A percentile compares a stretch with the other conserved stretches of the same genome.
phyloP scores from a whole-genome alignment of 2,888 invertebrate species.

The Gymnosoma rotundatum region DNA sequence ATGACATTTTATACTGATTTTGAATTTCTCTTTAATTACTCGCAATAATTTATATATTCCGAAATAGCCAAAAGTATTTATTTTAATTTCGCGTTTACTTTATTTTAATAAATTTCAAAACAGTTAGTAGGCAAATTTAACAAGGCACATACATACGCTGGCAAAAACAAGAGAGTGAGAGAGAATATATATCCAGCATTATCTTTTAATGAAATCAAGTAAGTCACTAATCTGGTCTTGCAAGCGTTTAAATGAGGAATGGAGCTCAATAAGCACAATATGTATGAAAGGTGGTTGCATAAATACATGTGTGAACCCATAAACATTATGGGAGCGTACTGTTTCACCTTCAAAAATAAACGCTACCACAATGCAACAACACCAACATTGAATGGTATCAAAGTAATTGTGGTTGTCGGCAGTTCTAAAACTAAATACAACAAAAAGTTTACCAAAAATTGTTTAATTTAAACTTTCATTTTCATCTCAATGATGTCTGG shows the following conservation, averaged over 20 bases:
- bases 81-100: conserved; percentile 61
- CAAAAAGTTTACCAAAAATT: conserved; percentile 29
- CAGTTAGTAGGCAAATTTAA: conserved; percentile 13
- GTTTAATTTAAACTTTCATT: conserved; percentile 69
- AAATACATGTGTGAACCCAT: conserved; percentile 10
- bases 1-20: no score
- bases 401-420: conserved; percentile 62
- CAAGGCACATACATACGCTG: neutral
- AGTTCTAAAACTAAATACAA: conserved; percentile 60
- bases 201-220: conserved; percentile 57
- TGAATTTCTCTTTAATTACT: neutral
- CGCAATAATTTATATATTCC: conserved; percentile 56
- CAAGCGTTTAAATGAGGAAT: conserved; percentile 68
- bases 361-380: neutral
- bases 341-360: conserved; percentile 14
- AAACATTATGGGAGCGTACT: conserved; percentile 54
- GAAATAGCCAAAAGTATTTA: conserved; percentile 66
- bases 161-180: neutral
- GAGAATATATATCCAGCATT: conserved; percentile 13
- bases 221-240: conserved; percentile 65
- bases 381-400: conserved; percentile 51
- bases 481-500: conserved; percentile 66
- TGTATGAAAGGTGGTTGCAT: neutral
- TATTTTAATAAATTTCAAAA: conserved; percentile 26
- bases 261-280: conserved; percentile 60